These are phyloP conservation scores for Poicephalus gulielmi DNA, from an alignment of 2,113 vertebrate genomes.

Conservation along the genomic window DNA sequence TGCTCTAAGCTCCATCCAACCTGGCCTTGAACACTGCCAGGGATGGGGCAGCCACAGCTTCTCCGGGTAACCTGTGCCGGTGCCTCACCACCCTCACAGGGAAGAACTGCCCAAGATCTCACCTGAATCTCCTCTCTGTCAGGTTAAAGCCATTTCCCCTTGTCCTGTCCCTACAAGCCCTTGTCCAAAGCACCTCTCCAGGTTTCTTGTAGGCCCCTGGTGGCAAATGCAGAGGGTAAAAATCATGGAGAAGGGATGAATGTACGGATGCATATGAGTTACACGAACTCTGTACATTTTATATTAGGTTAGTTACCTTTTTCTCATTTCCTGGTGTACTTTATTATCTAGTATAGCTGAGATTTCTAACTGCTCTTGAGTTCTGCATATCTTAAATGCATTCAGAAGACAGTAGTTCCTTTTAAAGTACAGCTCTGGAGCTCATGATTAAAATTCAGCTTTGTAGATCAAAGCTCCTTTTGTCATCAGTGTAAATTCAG, in stretches of 20 bases:
- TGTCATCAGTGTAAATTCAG: not conserved
- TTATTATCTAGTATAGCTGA: not conserved
- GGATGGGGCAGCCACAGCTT: not conserved
- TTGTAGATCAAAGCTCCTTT: not conserved
- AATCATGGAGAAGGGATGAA: not conserved
- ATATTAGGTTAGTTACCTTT: not conserved
- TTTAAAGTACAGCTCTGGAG: not conserved
- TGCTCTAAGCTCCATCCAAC: not conserved
- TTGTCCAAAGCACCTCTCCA: not conserved
- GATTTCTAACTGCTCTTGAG: not conserved
- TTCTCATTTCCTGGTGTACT: not conserved
- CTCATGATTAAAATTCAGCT: not conserved
- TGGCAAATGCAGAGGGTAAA: not conserved
- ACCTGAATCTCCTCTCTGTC: not conserved
- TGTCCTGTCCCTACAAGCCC: not conserved
- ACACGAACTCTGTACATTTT: not conserved
- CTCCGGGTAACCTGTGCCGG: not conserved
- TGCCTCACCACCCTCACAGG: not conserved
- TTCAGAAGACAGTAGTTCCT: not conserved
- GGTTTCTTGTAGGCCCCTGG: not conserved
- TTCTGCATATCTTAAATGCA: not conserved
- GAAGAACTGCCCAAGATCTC: not conserved
- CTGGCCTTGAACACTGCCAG: not conserved
- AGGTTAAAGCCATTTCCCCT: not conserved
- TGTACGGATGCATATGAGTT: not conserved